Conservation (phyloP, 2,797 vertebrate genomes). For the Odontamblyopus lacepedii region DNA sequence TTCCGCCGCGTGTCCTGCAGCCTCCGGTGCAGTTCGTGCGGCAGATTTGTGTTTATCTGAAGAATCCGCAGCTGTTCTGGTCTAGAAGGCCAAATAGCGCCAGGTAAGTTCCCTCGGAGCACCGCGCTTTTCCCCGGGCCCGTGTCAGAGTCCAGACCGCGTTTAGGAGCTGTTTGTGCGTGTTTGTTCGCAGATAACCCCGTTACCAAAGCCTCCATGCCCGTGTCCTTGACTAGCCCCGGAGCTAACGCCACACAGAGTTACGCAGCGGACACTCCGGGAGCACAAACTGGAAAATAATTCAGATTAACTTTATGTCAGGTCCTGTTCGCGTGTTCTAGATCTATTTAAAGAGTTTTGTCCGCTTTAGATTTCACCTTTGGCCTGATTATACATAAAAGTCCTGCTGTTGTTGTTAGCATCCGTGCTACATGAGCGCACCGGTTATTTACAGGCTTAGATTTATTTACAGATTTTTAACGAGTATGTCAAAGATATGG, state of each 20-base stretch:
- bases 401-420: conserved; percentile 36
- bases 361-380: rapidly evolving
- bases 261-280: background rate
- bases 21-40: background rate
- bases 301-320: background rate
- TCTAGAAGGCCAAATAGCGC: conserved; percentile 85
- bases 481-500: background rate
- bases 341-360: background rate
- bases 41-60: conserved; percentile 1
- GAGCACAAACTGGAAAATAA: too few species aligned
- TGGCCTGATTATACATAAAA: background rate
- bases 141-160: rapidly evolving
- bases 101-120: conserved; percentile 65
- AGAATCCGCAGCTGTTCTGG: conserved; percentile 76
- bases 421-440: background rate
- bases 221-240: conserved; percentile 69
- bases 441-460: background rate
- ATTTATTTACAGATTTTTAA: background rate
- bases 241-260: conserved; percentile 37
- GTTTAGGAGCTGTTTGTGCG: background rate
- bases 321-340: background rate
- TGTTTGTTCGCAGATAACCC: conserved; percentile 5
- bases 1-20: conserved; percentile 46
- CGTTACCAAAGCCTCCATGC: conserved; percentile 11
- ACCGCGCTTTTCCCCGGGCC: rapidly evolving